Evolutionary conservation across 2,113 vertebrate genomes (phyloP).

Genomic region (Murina feae): DNA sequence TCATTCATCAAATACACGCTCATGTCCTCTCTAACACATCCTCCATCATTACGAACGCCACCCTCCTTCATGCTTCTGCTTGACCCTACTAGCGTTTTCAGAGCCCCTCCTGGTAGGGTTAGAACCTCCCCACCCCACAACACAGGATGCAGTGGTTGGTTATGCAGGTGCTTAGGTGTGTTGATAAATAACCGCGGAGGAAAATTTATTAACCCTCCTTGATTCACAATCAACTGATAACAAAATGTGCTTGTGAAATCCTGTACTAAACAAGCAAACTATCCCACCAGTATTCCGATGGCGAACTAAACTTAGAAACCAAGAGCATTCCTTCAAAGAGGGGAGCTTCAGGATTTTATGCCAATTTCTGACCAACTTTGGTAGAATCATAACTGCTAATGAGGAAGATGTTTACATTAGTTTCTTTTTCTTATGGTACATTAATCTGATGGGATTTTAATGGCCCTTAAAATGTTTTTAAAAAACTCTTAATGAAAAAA

Average conservation of each 20-base stretch:
- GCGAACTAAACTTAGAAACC: background rate
- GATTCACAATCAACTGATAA: background rate
- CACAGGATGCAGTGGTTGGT: background rate
- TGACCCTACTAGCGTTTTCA: background rate
- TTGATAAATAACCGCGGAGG: background rate
- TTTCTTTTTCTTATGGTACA: background rate
- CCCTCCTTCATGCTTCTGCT: background rate
- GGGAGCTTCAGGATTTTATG: background rate
- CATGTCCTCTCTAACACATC: background rate
- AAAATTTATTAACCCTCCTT: background rate
- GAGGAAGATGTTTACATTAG: background rate
- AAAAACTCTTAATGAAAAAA: background rate
- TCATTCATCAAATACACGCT: background rate
- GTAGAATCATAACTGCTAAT: background rate
- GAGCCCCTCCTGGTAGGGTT: background rate
- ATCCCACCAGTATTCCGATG: background rate
- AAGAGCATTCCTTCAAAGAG: background rate
- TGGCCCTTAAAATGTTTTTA: background rate
- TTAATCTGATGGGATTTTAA: slow-evolving; percentile 26
- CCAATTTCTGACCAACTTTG: background rate
- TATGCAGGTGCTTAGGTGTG: background rate
- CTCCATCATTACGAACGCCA: background rate
- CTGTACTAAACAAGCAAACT: background rate
- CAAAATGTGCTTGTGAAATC: background rate
- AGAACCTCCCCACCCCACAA: background rate